Conservation (phyloP, 1,140 invertebrate genomes). For the Hydropsyche tenuis region DNA sequence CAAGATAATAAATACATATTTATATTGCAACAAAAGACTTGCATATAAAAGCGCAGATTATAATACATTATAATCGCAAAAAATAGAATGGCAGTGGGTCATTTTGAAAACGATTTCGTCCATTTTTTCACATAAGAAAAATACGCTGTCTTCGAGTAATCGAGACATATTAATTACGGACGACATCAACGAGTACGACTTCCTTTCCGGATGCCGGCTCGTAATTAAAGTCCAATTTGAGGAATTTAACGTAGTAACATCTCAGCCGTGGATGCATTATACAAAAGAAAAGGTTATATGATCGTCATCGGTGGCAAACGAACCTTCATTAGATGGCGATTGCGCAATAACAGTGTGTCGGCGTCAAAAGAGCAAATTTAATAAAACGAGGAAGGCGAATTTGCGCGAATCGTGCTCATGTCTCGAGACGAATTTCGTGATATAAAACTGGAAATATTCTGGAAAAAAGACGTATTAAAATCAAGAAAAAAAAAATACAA, state of each 20-base stretch:
- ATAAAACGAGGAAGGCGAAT: not conserved
- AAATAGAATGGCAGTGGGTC: no score
- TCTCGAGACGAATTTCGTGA: not conserved
- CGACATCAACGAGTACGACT: not conserved
- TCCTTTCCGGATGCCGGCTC: not conserved
- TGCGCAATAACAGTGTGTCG: no score
- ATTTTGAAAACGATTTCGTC: no score
- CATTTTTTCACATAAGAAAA: no score
- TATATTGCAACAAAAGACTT: no score
- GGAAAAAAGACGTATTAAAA: no score
- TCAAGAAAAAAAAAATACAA: no score
- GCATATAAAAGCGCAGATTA: no score
- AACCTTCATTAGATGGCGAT: slow-evolving; percentile 8
- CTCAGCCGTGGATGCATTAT: not conserved
- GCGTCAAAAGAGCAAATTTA: slow-evolving; percentile 11
- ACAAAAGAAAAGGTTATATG: slow-evolving; percentile 3
- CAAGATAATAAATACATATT: no score
- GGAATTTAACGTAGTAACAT: not conserved
- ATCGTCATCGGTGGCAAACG: not conserved
- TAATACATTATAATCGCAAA: no score
- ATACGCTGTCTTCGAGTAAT: not conserved
- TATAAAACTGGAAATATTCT: no score
- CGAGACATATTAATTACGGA: not conserved
- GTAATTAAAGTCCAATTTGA: slow-evolving; percentile 27
- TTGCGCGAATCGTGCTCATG: not conserved